Evolutionary conservation across 2,113 vertebrate genomes (phyloP), one percentile per base, ranked within the genome.

Genomic region (Lasiurus borealis): DNA sequence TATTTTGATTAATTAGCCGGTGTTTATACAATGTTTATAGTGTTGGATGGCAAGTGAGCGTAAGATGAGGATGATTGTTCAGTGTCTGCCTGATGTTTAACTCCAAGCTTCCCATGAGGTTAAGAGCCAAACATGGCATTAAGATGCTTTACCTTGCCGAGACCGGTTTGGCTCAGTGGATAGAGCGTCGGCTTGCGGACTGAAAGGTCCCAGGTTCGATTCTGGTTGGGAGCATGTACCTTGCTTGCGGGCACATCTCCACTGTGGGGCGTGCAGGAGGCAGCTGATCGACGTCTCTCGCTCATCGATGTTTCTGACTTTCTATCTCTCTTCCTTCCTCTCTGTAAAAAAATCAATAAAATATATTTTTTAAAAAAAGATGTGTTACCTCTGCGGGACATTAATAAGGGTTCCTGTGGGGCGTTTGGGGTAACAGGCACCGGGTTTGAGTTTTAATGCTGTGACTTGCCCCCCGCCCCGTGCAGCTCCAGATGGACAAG

Each of bases 401-500:
- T 84, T 15, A 29, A 12, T 75, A 64, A 13, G 71, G 85, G 81
- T 69, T 90, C 31, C 2, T 27, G 19, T 8, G 27, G 25, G 13
- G 12, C 23, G 84, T 64, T 59, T 71, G 57, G 36, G 18, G 72
- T 73, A 86, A 27, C 6, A 86, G 82, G 54, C 73, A 34, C 29
- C 18, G 9, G 1, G 25, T 66, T 88, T 76, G 31, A 18, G 34
- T 83, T 78, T 57, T 69, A 76, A 88, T 44, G n/a, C 13, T 12
- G 29, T 19, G 14, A 36, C 10, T 87, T n/a, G 8, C 15, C 78
- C 29, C 93, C 57, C 11, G 86, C 73, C 84, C n/a, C 95, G 84
- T 86, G 18, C 96, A 99, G 99, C 98, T 99, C n/a, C 99, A 99
- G 81, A 99, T 99, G 99, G 99, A 99, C 96, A 99, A 99, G 97